Evolutionary conservation across 2,797 vertebrate genomes (phyloP).

Genomic region (Micropoecilia bifurca): DNA sequence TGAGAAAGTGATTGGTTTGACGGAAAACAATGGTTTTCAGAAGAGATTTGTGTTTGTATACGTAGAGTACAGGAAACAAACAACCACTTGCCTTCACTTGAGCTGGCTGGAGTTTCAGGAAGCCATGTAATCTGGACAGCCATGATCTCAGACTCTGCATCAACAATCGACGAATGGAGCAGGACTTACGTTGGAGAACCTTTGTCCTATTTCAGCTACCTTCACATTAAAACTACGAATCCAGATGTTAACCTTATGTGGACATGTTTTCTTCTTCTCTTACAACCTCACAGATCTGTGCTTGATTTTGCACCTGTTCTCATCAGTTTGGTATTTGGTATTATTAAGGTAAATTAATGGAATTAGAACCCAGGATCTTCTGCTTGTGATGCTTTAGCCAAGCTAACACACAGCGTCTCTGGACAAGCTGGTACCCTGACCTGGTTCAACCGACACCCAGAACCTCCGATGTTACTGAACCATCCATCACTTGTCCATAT

Average conservation of each 20-base stretch:
- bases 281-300: neutral
- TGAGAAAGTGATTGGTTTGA: neutral
- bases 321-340: too few relatives aligned
- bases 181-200: neutral
- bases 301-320: neutral
- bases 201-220: neutral
- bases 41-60: neutral
- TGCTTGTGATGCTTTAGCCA: neutral
- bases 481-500: too few relatives aligned
- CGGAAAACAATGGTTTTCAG: neutral
- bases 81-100: neutral
- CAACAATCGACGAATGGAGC: neutral
- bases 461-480: too few relatives aligned
- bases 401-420: neutral
- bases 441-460: too few relatives aligned
- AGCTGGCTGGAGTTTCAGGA: neutral
- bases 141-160: neutral
- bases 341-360: too few relatives aligned
- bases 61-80: neutral
- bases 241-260: neutral
- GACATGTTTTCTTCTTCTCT: neutral
- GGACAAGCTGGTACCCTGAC: too few relatives aligned
- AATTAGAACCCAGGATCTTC: slow-evolving; percentile 2
- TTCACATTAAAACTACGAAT: neutral
- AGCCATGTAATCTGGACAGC: neutral